Conservation (phyloP, 2,888 invertebrate species). For the Drosophila prostipennis region DNA sequence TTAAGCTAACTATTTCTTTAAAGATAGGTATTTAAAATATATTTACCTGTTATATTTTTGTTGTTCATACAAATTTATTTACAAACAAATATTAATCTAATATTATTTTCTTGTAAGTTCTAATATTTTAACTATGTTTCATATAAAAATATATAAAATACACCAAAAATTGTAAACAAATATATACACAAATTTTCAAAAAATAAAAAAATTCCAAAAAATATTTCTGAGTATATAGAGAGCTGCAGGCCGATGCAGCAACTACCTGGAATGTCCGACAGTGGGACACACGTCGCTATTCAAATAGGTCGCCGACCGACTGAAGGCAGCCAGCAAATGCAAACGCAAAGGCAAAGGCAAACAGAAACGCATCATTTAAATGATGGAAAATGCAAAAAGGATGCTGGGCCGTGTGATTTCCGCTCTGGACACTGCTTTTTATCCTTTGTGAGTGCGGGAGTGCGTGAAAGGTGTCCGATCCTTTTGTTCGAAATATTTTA, state of each 20-base stretch:
- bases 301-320: conserved; percentile 58
- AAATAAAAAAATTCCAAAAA: no score
- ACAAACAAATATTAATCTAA: no score
- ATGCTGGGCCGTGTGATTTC: conserved; percentile 67
- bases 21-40: no score
- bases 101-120: no score
- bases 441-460: conserved; percentile 60
- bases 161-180: no score
- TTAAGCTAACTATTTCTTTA: no score
- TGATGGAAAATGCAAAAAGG: conserved; percentile 51
- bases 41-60: no score
- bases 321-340: conserved; percentile 21
- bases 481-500: conserved; percentile 49
- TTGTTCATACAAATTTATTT: no score
- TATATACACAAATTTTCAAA: not conserved
- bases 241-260: conserved; percentile 4
- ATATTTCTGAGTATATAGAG: not conserved
- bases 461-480: conserved; percentile 48
- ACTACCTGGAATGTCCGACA: conserved; percentile 50
- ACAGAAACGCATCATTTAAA: conserved; percentile 54
- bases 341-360: conserved; percentile 15
- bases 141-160: no score
- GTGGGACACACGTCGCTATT: conserved; percentile 75
- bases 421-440: conserved; percentile 57
- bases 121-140: no score